Evolutionary conservation across 2,797 vertebrate genomes (phyloP).

Genomic region (Mastacembelus armatus): DNA sequence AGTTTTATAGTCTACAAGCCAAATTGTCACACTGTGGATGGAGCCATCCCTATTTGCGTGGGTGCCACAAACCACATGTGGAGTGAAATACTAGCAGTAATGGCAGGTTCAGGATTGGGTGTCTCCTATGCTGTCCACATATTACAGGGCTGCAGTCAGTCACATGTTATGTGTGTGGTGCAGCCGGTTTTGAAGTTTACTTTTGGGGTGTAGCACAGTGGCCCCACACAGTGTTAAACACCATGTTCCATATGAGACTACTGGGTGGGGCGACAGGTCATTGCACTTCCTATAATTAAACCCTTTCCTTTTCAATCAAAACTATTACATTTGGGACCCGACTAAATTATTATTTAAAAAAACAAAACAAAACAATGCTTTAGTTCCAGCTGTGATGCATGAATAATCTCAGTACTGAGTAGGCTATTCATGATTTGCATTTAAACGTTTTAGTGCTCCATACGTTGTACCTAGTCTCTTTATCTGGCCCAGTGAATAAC

Average conservation of each 20-base stretch:
- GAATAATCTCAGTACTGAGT: neutral
- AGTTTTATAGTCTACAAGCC: constrained; percentile 20
- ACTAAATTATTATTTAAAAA: constrained; percentile 46
- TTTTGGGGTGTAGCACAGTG: constrained; percentile 71
- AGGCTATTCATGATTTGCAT: neutral
- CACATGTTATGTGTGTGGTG: constrained; percentile 37
- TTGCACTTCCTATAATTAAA: constrained; percentile 64
- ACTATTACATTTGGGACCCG: constrained; percentile 25
- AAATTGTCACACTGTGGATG: constrained; percentile 19
- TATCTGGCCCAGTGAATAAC: neutral
- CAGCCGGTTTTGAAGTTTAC: constrained; percentile 71
- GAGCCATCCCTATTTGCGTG: constrained; percentile 20
- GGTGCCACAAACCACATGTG: constrained; percentile 60
- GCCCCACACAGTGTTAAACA: constrained; percentile 63
- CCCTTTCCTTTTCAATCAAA: constrained; percentile 47
- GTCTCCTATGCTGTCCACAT: constrained; percentile 46
- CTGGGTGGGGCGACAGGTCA: constrained; percentile 75
- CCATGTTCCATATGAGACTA: constrained; percentile 64
- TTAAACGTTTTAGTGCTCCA: neutral
- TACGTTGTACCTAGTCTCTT: neutral
- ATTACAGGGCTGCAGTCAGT: constrained; percentile 65
- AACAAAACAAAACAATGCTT: constrained; percentile 17
- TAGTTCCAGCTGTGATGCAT: constrained; percentile 5
- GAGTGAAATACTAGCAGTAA: constrained; percentile 59
- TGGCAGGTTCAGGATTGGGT: constrained; percentile 61